Evolutionary conservation across 2,888 invertebrate genomes (phyloP).

Genomic region (Lasius platythorax): DNA sequence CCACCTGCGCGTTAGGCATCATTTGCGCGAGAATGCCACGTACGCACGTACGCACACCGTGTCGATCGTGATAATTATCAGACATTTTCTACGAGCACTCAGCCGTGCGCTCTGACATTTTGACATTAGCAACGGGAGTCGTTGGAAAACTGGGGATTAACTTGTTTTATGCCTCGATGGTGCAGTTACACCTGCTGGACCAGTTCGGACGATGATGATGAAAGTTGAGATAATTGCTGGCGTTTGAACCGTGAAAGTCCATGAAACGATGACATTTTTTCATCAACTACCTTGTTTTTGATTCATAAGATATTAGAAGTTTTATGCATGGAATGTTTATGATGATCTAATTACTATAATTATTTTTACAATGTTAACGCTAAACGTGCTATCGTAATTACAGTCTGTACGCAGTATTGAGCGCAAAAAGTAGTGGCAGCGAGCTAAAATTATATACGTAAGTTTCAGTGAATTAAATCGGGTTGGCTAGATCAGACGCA

Average conservation of each 20-base stretch:
- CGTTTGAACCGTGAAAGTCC: constrained; percentile 18
- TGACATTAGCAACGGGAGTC: constrained; percentile 74
- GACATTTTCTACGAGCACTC: constrained; percentile 72
- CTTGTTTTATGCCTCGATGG: constrained; percentile 23
- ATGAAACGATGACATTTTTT: constrained; percentile 7
- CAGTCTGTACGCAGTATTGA: neutral
- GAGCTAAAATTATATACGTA: neutral
- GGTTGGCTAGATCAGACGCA: neutral
- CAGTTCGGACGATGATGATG: constrained; percentile 37
- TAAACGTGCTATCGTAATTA: constrained; percentile 6
- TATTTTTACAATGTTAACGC: constrained; percentile 23
- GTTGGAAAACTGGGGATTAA: constrained; percentile 62
- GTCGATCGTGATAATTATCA: constrained; percentile 74
- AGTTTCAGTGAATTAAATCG: neutral
- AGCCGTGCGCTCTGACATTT: constrained; percentile 79
- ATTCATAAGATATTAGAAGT: neutral
- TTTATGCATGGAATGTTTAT: constrained; percentile 2
- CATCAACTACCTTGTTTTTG: neutral
- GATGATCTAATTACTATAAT: neutral
- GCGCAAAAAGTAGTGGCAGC: neutral
- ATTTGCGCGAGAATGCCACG: constrained; percentile 70
- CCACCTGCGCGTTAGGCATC: constrained; percentile 64
- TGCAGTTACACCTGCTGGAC: constrained; percentile 43
- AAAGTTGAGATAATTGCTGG: constrained; percentile 38
- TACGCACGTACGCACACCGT: constrained; percentile 3